Base-by-base conservation (phyloP, 2,113 vertebrate species). In the Recurvirostra avosetta region DNA sequence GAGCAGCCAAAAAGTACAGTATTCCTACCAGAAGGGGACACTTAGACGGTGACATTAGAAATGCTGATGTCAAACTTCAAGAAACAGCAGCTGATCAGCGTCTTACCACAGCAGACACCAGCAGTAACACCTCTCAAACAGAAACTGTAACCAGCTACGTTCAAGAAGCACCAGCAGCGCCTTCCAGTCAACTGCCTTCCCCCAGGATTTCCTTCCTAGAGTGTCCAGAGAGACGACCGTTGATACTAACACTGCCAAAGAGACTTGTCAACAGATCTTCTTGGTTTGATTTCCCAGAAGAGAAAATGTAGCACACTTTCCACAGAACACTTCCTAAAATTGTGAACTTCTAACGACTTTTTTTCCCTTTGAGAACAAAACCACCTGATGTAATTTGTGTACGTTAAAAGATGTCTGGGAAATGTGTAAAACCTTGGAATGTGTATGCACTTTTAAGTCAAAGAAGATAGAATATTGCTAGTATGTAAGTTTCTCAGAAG, bases 241-340 rank as follows among this genome's bases (percentile, higher is more conserved):
- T 93, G 71, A 83, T 98, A 75, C 87, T 97, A 86, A 96, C 96
- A 88, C 93, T 98, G 88, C 97, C 97, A 97, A 98, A 98, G 96
- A 95, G 81, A 84, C 90, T 98, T 92, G 78, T 95, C 65, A 95
- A 58, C 84, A 90, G 89, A 86, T 96, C 94, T 22, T 88, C 86
- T 30, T 94, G 91, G 89, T 92, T 94, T 88, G 95, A 95, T 86
- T 92, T 92, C 6, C 30, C 96, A 40, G 86, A 92, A 81, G 90
- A 95, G 82, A 88, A 98, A 61, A 83, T 97, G 88, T 97, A 96
- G 89, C 53, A 77, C 40, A 9, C 61, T 32, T 96, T 79, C 73
- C 78, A 82, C 0, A 2, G 38, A 94, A 78, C 32, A 30, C 12
- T 86, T 94, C 12, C 78, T 86, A n/a, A 91, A 88, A 86, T 43